A percentile compares a stretch with the other conserved stretches of the same genome.
phyloP scores from a whole-genome alignment of 2,797 vertebrate species.

The Hozukius guyotensis region DNA sequence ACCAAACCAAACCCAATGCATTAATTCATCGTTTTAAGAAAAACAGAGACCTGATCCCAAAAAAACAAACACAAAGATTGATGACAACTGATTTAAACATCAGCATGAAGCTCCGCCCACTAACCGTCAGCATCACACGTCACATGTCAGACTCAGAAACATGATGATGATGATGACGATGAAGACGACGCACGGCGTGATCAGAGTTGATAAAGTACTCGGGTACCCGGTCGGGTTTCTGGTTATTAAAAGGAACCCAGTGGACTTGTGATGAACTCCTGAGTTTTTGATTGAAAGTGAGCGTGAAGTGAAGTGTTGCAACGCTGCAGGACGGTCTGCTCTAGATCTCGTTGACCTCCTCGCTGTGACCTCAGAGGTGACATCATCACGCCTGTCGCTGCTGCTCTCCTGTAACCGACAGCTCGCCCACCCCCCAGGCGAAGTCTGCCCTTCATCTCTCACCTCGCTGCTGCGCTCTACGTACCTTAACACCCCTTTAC shows the following conservation, averaged over 20 bases:
- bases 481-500: not conserved
- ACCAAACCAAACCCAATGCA: not conserved
- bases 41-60: not conserved
- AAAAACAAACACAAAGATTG: no score
- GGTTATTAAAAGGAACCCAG: not conserved
- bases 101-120: not conserved
- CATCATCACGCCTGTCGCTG: conserved; percentile 27
- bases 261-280: not conserved
- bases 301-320: not conserved
- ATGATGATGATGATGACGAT: not conserved
- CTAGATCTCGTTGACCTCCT: not conserved
- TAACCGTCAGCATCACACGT: not conserved
- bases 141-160: not conserved
- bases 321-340: not conserved
- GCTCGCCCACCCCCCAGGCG: conserved; percentile 3
- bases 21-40: not conserved
- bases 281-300: not conserved
- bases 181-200: not conserved
- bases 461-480: conserved; percentile 10
- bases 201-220: not conserved
- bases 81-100: no score
- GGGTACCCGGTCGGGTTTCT: not conserved
- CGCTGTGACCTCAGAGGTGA: conserved; percentile 30
- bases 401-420: not conserved
- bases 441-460: conserved; percentile 34